Percentiles rank a stretch among this genome's conserved stretches.
Conservation (phyloP, 2,113 vertebrate genomes). For the Mustelus asterias region DNA sequence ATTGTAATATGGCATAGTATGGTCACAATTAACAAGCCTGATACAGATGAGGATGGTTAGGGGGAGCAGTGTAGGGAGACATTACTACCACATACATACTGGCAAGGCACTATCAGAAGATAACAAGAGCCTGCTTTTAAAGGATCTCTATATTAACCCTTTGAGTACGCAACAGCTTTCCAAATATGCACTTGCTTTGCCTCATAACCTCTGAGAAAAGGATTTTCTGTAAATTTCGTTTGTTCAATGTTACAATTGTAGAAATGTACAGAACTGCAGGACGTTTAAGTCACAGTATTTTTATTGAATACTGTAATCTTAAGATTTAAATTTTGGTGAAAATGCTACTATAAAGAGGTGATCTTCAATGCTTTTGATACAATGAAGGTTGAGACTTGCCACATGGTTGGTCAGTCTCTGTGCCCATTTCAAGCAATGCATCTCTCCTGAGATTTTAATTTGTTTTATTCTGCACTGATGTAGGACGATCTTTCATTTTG, state of each 20-base stretch:
- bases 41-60: background rate
- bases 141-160: background rate
- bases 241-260: conserved; percentile 27
- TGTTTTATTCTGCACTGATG: conserved; percentile 34
- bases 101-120: background rate
- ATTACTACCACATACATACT: too few relatives aligned
- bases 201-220: conserved; percentile 23
- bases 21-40: background rate
- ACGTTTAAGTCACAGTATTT: conserved; percentile 33
- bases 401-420: background rate
- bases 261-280: conserved; percentile 33
- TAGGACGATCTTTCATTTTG: conserved; percentile 35
- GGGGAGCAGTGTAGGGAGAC: background rate
- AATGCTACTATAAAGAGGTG: conserved; percentile 26
- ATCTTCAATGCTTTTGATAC: background rate
- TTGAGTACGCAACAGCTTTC: conserved; percentile 26
- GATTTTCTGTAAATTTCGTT: conserved; percentile 19
- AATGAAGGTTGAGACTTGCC: background rate
- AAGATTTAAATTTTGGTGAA: conserved; percentile 33
- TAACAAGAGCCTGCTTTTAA: background rate
- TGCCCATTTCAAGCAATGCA: conserved; percentile 14
- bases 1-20: background rate
- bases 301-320: conserved; percentile 28
- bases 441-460: conserved; percentile 27
- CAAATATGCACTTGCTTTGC: conserved; percentile 31